Evolutionary conservation across 2,888 invertebrate genomes (phyloP).

Genomic region (Drosophila demipolita): DNA sequence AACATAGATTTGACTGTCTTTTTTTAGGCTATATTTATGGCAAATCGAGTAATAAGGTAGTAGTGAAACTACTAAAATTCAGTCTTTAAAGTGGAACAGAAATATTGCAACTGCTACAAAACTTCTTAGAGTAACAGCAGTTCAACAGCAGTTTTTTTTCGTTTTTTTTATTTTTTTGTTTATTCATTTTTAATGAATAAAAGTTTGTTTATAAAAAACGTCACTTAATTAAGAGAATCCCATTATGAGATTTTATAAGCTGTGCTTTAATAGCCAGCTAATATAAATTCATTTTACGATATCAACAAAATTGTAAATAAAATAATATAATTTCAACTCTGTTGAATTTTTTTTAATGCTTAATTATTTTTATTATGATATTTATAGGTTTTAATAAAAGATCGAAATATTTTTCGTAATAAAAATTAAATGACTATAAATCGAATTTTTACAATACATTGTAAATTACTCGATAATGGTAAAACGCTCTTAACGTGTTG

Average conservation of each 20-base stretch:
- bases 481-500: conserved; percentile 7
- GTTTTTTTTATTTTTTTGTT: too few species aligned
- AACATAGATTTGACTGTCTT: conserved; percentile 8
- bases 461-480: conserved; percentile 11
- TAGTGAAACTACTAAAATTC: conserved; percentile 46
- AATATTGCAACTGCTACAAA: not conserved
- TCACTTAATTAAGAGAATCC: not conserved
- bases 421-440: not conserved
- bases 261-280: not conserved
- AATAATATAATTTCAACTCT: not conserved
- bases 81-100: not conserved
- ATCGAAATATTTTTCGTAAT: conserved; percentile 4
- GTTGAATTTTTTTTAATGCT: not conserved
- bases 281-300: not conserved
- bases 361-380: not conserved
- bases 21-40: conserved; percentile 2
- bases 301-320: not conserved
- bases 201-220: not conserved
- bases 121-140: too few species aligned
- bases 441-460: not conserved
- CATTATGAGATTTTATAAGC: not conserved
- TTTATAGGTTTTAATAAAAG: not conserved
- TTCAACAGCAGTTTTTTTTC: too few species aligned
- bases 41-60: conserved; percentile 20
- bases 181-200: not conserved